Percentiles rank a stretch among this genome's conserved stretches.
Evolutionary conservation across 1,140 invertebrate species (phyloP).

Genomic region (Lepidurus apus): DNA sequence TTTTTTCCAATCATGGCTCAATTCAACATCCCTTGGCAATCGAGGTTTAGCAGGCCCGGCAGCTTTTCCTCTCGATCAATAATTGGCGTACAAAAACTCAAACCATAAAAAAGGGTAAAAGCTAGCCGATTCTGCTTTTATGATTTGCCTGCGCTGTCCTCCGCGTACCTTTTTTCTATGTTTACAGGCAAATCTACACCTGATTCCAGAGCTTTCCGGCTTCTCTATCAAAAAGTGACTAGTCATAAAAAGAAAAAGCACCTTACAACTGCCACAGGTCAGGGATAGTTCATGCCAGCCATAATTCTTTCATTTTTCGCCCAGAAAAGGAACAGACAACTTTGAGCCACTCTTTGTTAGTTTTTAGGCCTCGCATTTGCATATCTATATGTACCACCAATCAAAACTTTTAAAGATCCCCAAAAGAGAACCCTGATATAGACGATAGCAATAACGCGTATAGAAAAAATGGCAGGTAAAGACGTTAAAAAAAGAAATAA

Average conservation of each 20-base stretch:
- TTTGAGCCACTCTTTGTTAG: background rate
- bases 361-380: background rate
- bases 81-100: background rate
- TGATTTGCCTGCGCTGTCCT: background rate
- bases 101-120: background rate
- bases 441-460: background rate
- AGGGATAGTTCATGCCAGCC: background rate
- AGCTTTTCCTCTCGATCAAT: slow-evolving; percentile 2
- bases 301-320: background rate
- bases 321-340: background rate
- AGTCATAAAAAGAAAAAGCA: background rate
- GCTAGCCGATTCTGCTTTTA: background rate
- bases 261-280: background rate
- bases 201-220: background rate
- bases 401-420: background rate
- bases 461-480: background rate
- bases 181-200: background rate
- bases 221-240: background rate
- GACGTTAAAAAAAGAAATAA: background rate
- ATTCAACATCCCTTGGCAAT: background rate
- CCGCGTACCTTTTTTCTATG: background rate
- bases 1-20: background rate
- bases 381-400: no score
- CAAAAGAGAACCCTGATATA: background rate
- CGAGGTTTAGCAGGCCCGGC: background rate